Evolutionary conservation across 2,797 vertebrate genomes (phyloP), one percentile per base, ranked within the genome.

Genomic region (Coranthus polyacanthus): DNA sequence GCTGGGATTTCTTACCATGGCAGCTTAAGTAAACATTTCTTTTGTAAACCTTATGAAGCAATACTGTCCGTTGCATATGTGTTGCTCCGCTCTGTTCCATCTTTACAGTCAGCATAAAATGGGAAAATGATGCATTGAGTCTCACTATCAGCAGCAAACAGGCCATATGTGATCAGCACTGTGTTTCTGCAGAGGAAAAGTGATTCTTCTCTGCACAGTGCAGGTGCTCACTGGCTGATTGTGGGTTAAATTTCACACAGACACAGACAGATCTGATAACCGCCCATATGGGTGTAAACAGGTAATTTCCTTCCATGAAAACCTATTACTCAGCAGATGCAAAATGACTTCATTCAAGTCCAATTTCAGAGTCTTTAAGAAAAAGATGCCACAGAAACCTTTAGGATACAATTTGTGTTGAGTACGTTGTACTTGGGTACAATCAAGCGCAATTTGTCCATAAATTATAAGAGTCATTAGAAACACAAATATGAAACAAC

Each of bases 1-100:
- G 72, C 63, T 65, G 64, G 75, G 68, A 80, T 79, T 87, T 88
- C 22, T 73, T 73, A 74, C 72, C 70, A 38, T 49, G 63, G 70
- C 69, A 43, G 78, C 76, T 60, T 52, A 46, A 65, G 74, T 63
- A 71, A 78, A 78, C 69, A 79, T 75, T 77, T 74, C 74, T 78
- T 86, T 75, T 69, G 55, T 56, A 55, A 68, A 65, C 47, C 60
- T 67, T 79, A 68, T 80, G 55, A 26, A 54, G 73, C 53, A 53
- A 4, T 17, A 54, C 65, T 34, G 16, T 43, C 62, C 55, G 52
- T 34, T 50, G 43, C 20, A 13, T 66, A 54, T 53, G 12, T 21
- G 38, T 44, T 39, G 5, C 45, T 17, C 36, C 18, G 3, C 44
- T 54, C 43, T 18, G 17, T 4, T 0, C 26, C 1, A 11, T 49